Evolutionary conservation across 2,113 vertebrate species (phyloP), one percentile per base, ranked within the genome.

Genomic region (Asarcornis scutulata): DNA sequence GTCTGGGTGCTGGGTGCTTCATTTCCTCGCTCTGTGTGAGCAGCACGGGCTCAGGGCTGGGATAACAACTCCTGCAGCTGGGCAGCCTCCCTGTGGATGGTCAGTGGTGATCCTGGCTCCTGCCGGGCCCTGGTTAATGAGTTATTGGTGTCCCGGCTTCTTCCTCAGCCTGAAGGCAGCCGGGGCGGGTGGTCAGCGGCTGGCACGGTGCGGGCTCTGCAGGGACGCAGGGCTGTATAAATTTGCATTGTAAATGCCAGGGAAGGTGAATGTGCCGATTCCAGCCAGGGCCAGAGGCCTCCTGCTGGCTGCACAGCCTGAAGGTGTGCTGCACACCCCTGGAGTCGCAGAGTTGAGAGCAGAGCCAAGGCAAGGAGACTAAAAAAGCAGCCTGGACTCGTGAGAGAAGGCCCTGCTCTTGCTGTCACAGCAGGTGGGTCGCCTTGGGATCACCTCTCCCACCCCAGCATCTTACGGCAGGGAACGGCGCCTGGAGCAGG

Each of bases 191-290:
- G 34, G 9, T 18, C 23, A 3, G 1, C 21, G 66, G 3, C 25
- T 50, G 59, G 62, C 32, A 8, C 32, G 0, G 0, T 32, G 2
- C 44, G 16, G 44, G 66, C 64, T 71, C 36, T 40, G 1, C 21
- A 18, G 62, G 62, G n/a, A 15, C 5, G 9, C 32, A 2, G 9
- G 36, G 8, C 7, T 13, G 1, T 26, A n/a, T 17, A 72, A 72
- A 2, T 22, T 8, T 1, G 16, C n/a, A 0, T 17, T 60, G 44
- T 13, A 3, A 38, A 12, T 23, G 1, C 17, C 36, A 23, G 62
- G 17, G 2, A 22, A 44, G 46, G 34, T 17, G 2, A 17, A 6
- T 5, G 0, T 1, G 3, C 48, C 55, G 8, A 15, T 29, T 17
- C 20, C 8, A 31, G 11, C 17, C 32, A 2, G 1, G 5, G 40